These are phyloP conservation scores for Emys orbicularis DNA, from an alignment of 2,797 vertebrate genomes.

Conservation along the genomic window DNA sequence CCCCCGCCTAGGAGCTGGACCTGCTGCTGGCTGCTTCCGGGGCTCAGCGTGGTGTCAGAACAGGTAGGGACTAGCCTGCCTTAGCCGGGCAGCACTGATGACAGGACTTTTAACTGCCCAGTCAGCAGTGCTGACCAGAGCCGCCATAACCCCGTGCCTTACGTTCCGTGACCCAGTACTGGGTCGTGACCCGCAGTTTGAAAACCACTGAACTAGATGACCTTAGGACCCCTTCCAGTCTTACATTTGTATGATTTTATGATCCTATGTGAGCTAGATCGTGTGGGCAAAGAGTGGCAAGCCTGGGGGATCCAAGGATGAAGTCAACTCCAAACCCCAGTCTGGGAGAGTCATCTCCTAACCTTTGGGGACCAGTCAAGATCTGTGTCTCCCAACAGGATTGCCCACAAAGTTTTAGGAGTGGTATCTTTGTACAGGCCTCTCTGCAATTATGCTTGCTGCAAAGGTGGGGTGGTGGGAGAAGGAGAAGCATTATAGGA, in stretches of 20 bases:
- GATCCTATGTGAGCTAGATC: neutral
- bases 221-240: neutral
- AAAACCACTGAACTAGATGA: too few species aligned
- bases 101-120: too few species aligned
- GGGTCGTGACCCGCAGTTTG: too few species aligned
- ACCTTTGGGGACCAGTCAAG: neutral
- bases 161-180: too few species aligned
- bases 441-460: conserved; percentile 43
- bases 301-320: neutral
- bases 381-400: neutral
- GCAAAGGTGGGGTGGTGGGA: conserved; percentile 43
- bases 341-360: conserved; percentile 14
- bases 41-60: too few species aligned
- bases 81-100: too few species aligned
- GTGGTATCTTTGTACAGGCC: neutral
- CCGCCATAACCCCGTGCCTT: too few species aligned
- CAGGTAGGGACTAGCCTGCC: too few species aligned
- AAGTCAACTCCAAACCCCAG: neutral
- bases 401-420: neutral
- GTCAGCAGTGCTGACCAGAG: too few species aligned
- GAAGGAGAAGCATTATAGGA: conserved; percentile 53
- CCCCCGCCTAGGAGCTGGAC: too few species aligned
- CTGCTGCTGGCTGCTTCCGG: too few species aligned
- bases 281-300: neutral
- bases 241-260: neutral